Base-by-base conservation (phyloP, 2,888 invertebrate species). In the Rugalucina vietnamica region DNA sequence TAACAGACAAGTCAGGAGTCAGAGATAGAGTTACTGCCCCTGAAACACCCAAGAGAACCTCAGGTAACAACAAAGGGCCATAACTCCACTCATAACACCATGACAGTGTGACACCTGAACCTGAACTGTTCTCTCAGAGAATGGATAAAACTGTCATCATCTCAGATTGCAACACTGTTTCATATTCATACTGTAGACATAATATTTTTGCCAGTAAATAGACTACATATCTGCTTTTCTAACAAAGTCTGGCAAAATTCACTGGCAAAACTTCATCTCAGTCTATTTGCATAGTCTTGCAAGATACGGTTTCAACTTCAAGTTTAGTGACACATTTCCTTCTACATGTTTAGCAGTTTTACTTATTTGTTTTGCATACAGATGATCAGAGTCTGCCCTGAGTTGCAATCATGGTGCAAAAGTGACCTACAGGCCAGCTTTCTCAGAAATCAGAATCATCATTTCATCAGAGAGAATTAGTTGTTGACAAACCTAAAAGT, bases 101-200 rank as follows among this genome's bases (percentile, higher is more conserved):
- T 32, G 49, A 14, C n/a, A 57, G 74, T 74, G 85, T 74, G 74
- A 82, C 79, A 80, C 54, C 39, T 77, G 27, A 18, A 75, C 76
- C 76, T 50, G 39, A 70, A 74, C 49, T 60, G 76, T 69, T 49
- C 27, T 71, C 39, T 85, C 85, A 85, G 85, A 82, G 85, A 85
- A 85, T 85, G 85, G 85, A 85, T 85, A 82, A 85, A 77, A 79
- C 77, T 82, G 77, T 85, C 85, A 85, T 85, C 85, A 85, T 80
- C 18, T 85, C 79, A 34, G 65, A 65, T 34, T 34, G 54, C n/a
- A 21, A 21, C 21, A 21, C 21, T 8, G 4, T 54, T 54, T 8
- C n/a, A 54, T 54, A 14, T 8, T 4, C 8, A 21, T 18, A n/a
- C 3, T 54, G 54, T 8, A 54, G n/a, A 14, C 21, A 14, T 18